Evolutionary conservation across 2,888 invertebrate species (phyloP), one percentile per base, ranked within the genome.

Genomic region (Cryptosula pallasiana): DNA sequence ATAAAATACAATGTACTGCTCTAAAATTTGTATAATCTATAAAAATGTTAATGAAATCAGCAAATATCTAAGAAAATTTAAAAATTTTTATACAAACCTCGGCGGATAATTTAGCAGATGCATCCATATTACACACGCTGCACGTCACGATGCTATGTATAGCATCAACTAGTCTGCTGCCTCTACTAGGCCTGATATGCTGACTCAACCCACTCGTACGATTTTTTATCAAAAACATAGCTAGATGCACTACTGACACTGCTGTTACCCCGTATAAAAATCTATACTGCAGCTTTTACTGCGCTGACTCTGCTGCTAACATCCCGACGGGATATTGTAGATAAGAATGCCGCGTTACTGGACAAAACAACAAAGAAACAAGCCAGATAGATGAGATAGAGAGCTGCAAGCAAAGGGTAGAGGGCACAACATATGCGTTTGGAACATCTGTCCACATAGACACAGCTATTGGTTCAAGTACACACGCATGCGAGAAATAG

Each of bases 201-300:
- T 63, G 9, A 63, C 63, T 32, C 63, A 63, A 25, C 13, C 63
- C 63, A 13, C 5, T 63, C 2, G 27, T 63, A 63, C n/a, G 27
- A 63, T 27, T 63, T 63, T 63, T 63, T 63, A 63, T 63, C 63
- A 32, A 63, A 63, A 63, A 29, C 63, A 63, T 63, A 63, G 32
- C 27, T 32, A 32, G 32, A 13, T 63, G 32, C 32, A 63, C 25
- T 23, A 57, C 25, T 9, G 57, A 23, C 5, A 25, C 57, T 23
- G 57, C n/a, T 25, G 57, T 23, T 57, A 23, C n/a, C 57, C 3
- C 13, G 25, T 16, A 25, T 57, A 5, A 57, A 23, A 57, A 5
- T 23, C 45, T 5, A 45, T 45, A 20, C 5, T n/a, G n/a, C 5
- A 5, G 45, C 5, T 20, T 45, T 13, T 5, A 20, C 5, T 45